Evolutionary conservation across 2,113 vertebrate species (phyloP).

Genomic region (Lepus americanus): DNA sequence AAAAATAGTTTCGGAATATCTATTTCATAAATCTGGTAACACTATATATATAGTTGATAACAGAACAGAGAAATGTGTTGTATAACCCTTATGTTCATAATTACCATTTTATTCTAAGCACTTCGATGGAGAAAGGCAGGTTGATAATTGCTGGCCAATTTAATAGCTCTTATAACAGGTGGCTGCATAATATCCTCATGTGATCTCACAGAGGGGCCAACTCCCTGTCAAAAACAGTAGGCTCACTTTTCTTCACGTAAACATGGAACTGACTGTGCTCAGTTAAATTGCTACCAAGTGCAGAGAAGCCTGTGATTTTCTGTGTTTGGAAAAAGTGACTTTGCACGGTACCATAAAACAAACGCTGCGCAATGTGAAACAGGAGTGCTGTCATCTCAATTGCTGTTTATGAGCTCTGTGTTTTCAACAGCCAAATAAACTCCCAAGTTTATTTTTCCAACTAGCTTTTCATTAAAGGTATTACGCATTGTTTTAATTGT

Average conservation of each 20-base stretch:
- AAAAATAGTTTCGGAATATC: not conserved
- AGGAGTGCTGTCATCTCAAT: not conserved
- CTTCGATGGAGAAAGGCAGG: constrained; percentile 40
- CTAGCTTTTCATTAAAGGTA: constrained; percentile 27
- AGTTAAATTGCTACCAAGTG: not conserved
- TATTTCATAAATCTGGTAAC: constrained; percentile 27
- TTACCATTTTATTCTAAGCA: constrained; percentile 6
- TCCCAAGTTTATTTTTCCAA: constrained; percentile 31
- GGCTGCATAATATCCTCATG: not conserved
- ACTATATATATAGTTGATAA: not conserved
- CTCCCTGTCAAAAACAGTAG: constrained; percentile 25
- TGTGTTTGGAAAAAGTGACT: constrained; percentile 59
- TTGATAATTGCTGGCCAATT: constrained; percentile 37
- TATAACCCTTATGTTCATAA: constrained; percentile 44
- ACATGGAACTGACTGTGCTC: constrained; percentile 44
- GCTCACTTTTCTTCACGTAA: constrained; percentile 31
- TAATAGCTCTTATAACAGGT: constrained; percentile 35
- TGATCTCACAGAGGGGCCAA: not conserved
- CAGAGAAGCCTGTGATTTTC: constrained; percentile 45
- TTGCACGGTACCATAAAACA: not conserved
- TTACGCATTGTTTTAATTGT: not conserved
- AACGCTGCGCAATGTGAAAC: not conserved
- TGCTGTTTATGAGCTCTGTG: not conserved
- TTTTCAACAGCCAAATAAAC: constrained; percentile 43
- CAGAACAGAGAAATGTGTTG: not conserved